phyloP scores from a whole-genome alignment of 2,113 vertebrate species.

The Vidua macroura region DNA sequence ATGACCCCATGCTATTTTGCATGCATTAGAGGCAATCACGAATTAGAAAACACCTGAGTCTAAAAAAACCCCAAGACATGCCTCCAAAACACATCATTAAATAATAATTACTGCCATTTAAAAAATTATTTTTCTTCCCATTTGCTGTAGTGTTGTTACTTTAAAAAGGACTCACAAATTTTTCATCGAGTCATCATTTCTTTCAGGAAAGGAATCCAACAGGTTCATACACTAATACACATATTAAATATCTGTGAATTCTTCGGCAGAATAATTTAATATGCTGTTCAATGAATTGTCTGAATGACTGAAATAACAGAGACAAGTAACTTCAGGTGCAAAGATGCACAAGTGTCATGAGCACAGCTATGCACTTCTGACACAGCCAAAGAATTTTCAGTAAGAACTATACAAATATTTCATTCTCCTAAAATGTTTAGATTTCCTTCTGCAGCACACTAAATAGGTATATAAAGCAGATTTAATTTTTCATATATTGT shows the following conservation, averaged over 20 bases:
- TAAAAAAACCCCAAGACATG: background rate
- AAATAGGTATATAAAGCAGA: background rate
- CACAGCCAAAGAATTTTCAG: background rate
- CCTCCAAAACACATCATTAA: background rate
- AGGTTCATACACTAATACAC: background rate
- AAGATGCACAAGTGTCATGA: background rate
- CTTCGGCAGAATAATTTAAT: background rate
- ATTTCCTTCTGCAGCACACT: background rate
- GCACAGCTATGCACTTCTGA: background rate
- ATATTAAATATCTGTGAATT: background rate
- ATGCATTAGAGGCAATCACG: background rate
- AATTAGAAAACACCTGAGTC: background rate
- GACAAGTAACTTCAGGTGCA: background rate
- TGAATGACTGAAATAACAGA: background rate
- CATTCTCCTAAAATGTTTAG: background rate
- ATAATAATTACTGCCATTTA: background rate
- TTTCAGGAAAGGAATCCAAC: background rate
- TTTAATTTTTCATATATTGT: background rate
- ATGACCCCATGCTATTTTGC: background rate
- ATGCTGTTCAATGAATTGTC: background rate
- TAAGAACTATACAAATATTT: background rate
- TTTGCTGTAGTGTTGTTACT: background rate
- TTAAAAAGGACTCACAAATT: background rate
- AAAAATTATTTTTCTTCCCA: background rate
- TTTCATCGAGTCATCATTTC: background rate